Evolutionary conservation across 2,797 vertebrate genomes (phyloP).

Genomic region (Chloroceryle inda): DNA sequence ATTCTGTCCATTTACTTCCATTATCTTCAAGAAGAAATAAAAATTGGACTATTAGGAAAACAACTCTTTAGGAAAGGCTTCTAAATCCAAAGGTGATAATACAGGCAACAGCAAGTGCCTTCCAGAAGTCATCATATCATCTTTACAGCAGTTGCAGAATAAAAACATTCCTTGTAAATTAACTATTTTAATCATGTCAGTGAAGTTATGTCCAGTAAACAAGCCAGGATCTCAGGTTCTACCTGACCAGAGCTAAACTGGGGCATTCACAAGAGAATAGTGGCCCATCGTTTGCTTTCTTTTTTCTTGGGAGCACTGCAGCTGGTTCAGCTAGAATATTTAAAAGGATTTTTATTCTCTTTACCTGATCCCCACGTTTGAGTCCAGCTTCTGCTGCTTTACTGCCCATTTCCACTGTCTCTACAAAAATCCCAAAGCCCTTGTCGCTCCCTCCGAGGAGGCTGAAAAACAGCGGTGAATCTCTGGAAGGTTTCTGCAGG

Average conservation of each 20-base stretch:
- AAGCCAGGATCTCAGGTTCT: background rate
- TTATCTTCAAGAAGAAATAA: constrained; percentile 84
- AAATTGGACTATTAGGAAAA: background rate
- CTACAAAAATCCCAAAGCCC: constrained; percentile 94
- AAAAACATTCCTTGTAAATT: background rate
- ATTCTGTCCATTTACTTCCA: constrained; percentile 98
- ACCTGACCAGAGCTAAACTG: background rate
- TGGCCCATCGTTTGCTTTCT: background rate
- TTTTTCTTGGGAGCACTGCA: background rate
- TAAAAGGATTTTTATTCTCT: background rate
- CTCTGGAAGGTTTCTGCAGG: constrained; percentile 91
- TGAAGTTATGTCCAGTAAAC: background rate
- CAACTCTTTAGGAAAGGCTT: background rate
- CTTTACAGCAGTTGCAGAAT: background rate
- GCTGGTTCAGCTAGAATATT: background rate
- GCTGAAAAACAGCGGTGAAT: constrained; percentile 90
- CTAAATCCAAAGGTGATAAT: background rate
- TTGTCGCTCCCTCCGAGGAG: constrained; percentile 93
- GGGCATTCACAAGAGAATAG: background rate
- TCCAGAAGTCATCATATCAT: background rate
- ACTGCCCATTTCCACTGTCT: constrained; percentile 89
- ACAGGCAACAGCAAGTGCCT: background rate
- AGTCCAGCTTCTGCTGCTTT: constrained; percentile 93
- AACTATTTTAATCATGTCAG: background rate
- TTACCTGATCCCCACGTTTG: constrained; percentile 97